Evolutionary conservation across 2,113 vertebrate genomes (phyloP), one percentile per base, ranked within the genome.

Genomic region (Trematomus loennbergii): DNA sequence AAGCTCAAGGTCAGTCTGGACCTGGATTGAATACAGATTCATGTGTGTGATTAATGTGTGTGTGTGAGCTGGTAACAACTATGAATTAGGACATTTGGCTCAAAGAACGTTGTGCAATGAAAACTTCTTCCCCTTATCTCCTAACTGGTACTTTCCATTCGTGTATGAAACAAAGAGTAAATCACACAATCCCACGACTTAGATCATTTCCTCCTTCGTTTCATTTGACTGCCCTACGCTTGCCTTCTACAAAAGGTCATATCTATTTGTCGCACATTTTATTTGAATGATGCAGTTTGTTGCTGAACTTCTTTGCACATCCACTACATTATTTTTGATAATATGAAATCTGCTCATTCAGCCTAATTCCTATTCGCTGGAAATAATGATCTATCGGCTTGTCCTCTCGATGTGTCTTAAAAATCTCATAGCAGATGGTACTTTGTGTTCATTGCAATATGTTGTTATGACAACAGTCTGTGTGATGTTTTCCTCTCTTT

Each of bases 401-500:
- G 72, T 93, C 88, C 91, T 86, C 89, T 89, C 88, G 45, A 89
- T 88, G 90, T 90, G 86, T 88, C 90, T 89, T 81, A 89, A 91
- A 85, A 89, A 88, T 84, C 82, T 89, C 87, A n/a, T 65, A 63
- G 64, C 93, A 94, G 92, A 94, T 94, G 92, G 92, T 76, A 79
- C 91, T 87, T 85, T 90, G 88, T 89, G 89, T 87, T 93, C 86
- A 88, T 86, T 83, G 91, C 91, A 93, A 93, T 93, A 94, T 94
- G 93, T 94, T 94, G 93, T 93, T 94, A 91, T 94, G 93, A 94
- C 92, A 94, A 93, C 92, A 93, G 91, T 91, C 91, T 93, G 92
- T 91, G 87, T 83, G 81, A 87, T 93, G 87, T 90, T 90, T 90
- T 83, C 81, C 81, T 87, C 81, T 88, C 89, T 92, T 90, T 89